These are phyloP conservation scores for Leucophenga maculata DNA, from an alignment of 2,888 invertebrate genomes.

Conservation along the genomic window DNA sequence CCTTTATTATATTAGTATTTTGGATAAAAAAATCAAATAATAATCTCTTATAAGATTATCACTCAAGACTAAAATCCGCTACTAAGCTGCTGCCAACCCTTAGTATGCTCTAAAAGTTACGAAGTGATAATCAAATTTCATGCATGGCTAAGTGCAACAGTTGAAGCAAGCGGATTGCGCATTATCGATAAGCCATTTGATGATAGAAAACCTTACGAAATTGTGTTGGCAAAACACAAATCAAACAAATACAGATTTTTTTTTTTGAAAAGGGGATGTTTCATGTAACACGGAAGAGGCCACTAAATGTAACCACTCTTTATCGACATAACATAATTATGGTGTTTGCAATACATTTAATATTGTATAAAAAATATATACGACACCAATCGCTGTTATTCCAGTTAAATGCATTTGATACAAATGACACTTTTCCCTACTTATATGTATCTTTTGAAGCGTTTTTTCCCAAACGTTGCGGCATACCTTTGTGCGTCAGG, in stretches of 20 bases:
- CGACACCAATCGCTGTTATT: constrained; percentile 1
- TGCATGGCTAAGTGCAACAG: constrained; percentile 37
- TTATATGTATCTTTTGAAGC: constrained; percentile 17
- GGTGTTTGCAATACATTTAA: constrained; percentile 38
- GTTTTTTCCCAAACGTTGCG: not conserved
- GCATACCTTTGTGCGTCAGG: constrained; percentile 45
- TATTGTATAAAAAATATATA: not conserved
- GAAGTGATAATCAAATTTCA: constrained; percentile 35
- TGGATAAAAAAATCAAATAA: too few relatives aligned
- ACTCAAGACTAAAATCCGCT: too few relatives aligned
- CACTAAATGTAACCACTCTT: not conserved
- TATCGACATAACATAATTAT: constrained; percentile 31
- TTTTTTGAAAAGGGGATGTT: too few relatives aligned
- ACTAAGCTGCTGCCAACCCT: not conserved
- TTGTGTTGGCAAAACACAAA: too few relatives aligned
- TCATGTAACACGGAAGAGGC: too few relatives aligned
- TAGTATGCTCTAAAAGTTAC: not conserved
- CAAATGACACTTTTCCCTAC: not conserved
- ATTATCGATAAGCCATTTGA: not conserved
- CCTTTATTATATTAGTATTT: too few relatives aligned
- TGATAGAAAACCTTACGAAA: not conserved
- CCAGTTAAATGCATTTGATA: constrained; percentile 19
- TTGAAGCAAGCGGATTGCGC: too few relatives aligned
- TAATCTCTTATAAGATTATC: too few relatives aligned
- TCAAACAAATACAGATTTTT: too few relatives aligned